Conservation (phyloP, 2,113 vertebrate genomes). For the Calypte anna region DNA sequence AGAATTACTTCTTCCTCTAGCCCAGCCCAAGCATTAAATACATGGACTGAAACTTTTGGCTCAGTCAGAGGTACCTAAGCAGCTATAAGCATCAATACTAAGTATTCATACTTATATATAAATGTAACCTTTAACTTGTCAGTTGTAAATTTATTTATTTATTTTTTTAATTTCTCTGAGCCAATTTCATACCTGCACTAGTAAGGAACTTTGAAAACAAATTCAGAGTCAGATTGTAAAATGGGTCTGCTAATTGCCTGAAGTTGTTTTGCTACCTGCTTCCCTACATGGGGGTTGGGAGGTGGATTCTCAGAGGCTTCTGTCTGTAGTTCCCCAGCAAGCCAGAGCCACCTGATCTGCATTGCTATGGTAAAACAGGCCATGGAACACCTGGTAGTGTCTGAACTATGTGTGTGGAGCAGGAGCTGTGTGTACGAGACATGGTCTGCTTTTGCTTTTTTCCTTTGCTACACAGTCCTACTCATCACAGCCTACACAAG, state of each 20-base stretch:
- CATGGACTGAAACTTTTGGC: not conserved
- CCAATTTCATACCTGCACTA: not conserved
- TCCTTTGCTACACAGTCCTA: not conserved
- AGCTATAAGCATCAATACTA: not conserved
- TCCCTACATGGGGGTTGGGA: not conserved
- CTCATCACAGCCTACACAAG: not conserved
- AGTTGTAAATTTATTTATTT: not conserved
- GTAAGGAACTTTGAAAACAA: not conserved
- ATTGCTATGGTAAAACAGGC: not conserved
- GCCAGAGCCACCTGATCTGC: not conserved
- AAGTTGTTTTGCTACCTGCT: not conserved
- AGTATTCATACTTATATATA: not conserved
- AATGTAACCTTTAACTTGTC: not conserved
- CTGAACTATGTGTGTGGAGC: not conserved
- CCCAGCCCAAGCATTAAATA: not conserved
- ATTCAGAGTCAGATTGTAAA: not conserved
- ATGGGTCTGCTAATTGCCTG: not conserved
- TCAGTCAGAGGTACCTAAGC: fast-evolving
- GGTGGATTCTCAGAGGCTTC: not conserved
- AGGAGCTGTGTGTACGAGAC: not conserved
- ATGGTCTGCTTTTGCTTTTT: not conserved
- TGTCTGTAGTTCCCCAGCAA: not conserved
- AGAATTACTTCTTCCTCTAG: not conserved
- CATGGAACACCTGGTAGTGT: not conserved
- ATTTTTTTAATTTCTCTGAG: not conserved